Evolutionary conservation across 2,888 invertebrate genomes (phyloP).

Genomic region (Chloroclystis v-ata): DNA sequence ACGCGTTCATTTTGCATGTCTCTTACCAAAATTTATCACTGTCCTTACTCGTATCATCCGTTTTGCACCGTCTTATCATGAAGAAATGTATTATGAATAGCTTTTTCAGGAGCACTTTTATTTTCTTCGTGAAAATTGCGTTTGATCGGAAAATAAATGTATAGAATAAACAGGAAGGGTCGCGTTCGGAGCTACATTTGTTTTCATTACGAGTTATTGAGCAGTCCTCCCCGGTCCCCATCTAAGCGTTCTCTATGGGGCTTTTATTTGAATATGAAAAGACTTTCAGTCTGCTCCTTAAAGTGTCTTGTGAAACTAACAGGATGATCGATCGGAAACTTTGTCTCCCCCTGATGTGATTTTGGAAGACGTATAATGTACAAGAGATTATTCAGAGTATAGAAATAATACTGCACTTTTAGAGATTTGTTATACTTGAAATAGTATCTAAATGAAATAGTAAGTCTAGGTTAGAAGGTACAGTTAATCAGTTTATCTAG

Average conservation of each 20-base stretch:
- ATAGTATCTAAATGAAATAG: too few relatives aligned
- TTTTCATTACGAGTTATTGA: conserved; percentile 66
- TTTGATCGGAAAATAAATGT: conserved; percentile 54
- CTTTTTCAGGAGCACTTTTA: conserved; percentile 4
- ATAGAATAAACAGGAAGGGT: conserved; percentile 56
- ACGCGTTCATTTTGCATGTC: conserved; percentile 12
- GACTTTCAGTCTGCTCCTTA: conserved; percentile 34
- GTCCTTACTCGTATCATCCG: conserved; percentile 19
- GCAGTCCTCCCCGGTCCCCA: conserved; percentile 42
- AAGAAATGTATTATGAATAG: conserved; percentile 8
- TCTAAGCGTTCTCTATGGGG: conserved; percentile 40
- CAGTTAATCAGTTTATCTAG: too few relatives aligned
- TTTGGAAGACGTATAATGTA: too few relatives aligned
- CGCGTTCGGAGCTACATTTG: conserved; percentile 58
- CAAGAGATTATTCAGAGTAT: too few relatives aligned
- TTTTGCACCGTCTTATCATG: conserved; percentile 14
- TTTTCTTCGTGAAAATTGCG: conserved; percentile 46
- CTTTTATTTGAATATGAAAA: conserved; percentile 54
- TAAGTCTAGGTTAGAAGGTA: too few relatives aligned
- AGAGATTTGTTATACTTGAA: too few relatives aligned
- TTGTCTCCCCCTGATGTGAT: not conserved
- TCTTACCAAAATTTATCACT: conserved; percentile 13
- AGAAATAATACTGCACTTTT: too few relatives aligned
- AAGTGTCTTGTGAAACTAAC: conserved; percentile 21
- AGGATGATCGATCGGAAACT: conserved; percentile 2